Conservation (phyloP, 2,888 invertebrate genomes). For the Pteria penguin region DNA sequence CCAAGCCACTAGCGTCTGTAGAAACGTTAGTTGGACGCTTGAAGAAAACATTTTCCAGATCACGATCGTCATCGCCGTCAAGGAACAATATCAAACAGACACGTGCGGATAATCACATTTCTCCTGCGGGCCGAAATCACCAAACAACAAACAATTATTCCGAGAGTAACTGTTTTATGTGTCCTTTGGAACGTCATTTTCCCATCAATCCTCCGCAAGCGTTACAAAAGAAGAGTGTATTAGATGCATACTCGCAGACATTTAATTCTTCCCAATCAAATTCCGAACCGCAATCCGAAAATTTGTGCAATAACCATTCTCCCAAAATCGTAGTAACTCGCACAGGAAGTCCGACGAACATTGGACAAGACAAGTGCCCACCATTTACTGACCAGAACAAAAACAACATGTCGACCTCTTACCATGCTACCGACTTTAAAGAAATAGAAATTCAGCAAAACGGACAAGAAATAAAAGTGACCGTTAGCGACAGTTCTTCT, state of each 20-base stretch:
- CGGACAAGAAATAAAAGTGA: constrained; percentile 58
- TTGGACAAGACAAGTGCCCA: not conserved
- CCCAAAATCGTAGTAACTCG: constrained; percentile 25
- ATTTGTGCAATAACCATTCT: constrained; percentile 9
- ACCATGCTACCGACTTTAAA: not conserved
- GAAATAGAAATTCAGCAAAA: constrained; percentile 60
- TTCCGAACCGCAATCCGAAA: not conserved
- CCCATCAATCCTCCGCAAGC: constrained; percentile 6
- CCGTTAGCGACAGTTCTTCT: constrained; percentile 35
- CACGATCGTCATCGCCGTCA: constrained; percentile 33
- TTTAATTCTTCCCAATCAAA: constrained; percentile 6
- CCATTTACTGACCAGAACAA: not conserved
- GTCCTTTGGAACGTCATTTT: constrained; percentile 30
- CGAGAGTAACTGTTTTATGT: constrained; percentile 31
- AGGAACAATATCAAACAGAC: constrained; percentile 7
- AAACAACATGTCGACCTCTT: not conserved
- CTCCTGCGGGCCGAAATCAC: not conserved
- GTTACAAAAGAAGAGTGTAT: not conserved
- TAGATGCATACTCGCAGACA: constrained; percentile 25
- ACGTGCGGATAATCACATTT: not conserved
- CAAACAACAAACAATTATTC: not conserved
- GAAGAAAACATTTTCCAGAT: constrained; percentile 58
- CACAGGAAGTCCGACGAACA: not conserved
- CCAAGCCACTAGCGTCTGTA: constrained; percentile 60
- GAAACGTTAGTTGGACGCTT: constrained; percentile 67